These are phyloP conservation scores for Dromaius novaehollandiae DNA, from an alignment of 2,113 vertebrate genomes.

Conservation along the genomic window DNA sequence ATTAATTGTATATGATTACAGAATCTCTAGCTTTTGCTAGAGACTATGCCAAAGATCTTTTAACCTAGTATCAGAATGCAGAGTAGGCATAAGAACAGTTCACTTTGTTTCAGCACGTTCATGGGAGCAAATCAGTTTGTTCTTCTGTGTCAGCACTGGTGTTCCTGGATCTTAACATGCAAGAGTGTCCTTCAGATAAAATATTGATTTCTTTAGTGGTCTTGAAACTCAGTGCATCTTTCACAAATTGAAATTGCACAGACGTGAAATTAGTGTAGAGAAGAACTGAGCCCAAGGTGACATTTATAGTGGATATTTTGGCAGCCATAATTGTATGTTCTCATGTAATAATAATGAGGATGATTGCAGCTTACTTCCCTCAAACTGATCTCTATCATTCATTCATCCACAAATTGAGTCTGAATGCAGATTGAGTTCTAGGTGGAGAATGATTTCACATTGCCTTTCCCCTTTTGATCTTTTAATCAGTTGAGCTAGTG, in stretches of 20 bases:
- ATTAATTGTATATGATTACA: background rate
- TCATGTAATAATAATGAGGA: background rate
- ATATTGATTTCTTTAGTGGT: background rate
- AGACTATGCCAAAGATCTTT: background rate
- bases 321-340: background rate
- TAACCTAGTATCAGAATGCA: background rate
- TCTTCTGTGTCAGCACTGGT: background rate
- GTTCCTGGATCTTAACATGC: background rate
- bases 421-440: conserved; percentile 5
- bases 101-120: background rate
- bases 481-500: conserved; percentile 12
- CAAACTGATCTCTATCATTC: conserved; percentile 11
- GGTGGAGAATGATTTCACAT: conserved; percentile 6
- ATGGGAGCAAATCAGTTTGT: background rate
- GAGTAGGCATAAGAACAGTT: background rate
- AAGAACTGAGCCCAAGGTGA: background rate
- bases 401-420: conserved; percentile 14
- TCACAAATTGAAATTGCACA: background rate
- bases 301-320: conserved; percentile 11
- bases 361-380: background rate
- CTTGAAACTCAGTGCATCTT: background rate
- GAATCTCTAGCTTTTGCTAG: background rate
- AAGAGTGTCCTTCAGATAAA: background rate
- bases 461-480: conserved; percentile 24
- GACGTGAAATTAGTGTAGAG: background rate